phyloP scores from a whole-genome alignment of 2,113 vertebrate species.

The Saguinus imperator region DNA sequence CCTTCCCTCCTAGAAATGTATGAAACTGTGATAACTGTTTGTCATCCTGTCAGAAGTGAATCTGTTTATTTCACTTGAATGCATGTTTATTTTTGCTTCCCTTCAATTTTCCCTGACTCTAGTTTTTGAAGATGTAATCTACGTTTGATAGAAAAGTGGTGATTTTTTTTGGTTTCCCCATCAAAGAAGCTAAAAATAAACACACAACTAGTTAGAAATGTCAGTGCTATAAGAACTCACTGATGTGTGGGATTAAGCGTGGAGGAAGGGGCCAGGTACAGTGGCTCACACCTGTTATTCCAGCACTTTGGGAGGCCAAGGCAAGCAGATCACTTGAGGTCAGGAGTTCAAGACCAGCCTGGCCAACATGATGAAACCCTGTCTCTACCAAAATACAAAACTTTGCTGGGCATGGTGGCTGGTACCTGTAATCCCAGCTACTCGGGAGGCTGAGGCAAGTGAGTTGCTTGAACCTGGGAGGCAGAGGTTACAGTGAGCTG shows the following conservation, averaged over 20 bases:
- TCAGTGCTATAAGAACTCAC: neutral
- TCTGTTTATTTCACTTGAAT: slow-evolving; percentile 6
- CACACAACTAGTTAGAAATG: neutral
- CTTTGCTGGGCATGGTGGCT: too few relatives aligned
- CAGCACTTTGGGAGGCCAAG: too few relatives aligned
- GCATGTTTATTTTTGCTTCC: slow-evolving; percentile 36
- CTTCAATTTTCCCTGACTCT: slow-evolving; percentile 11
- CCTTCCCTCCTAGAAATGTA: neutral
- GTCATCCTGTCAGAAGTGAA: neutral
- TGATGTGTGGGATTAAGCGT: neutral
- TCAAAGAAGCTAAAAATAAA: slow-evolving; percentile 13
- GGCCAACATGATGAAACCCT: too few relatives aligned
- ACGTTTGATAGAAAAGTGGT: neutral
- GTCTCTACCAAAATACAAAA: too few relatives aligned
- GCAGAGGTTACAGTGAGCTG: too few relatives aligned
- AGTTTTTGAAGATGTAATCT: neutral
- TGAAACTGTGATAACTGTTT: neutral
- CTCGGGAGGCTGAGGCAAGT: too few relatives aligned
- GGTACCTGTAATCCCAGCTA: too few relatives aligned
- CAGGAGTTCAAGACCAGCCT: too few relatives aligned
- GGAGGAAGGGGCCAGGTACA: neutral
- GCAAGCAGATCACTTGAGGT: too few relatives aligned
- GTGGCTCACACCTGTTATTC: too few relatives aligned
- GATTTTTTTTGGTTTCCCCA: slow-evolving; percentile 14
- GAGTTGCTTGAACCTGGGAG: too few relatives aligned